These are phyloP conservation scores for Spisula subtruncata DNA, from an alignment of 2,888 invertebrate genomes.

Conservation along the genomic window DNA sequence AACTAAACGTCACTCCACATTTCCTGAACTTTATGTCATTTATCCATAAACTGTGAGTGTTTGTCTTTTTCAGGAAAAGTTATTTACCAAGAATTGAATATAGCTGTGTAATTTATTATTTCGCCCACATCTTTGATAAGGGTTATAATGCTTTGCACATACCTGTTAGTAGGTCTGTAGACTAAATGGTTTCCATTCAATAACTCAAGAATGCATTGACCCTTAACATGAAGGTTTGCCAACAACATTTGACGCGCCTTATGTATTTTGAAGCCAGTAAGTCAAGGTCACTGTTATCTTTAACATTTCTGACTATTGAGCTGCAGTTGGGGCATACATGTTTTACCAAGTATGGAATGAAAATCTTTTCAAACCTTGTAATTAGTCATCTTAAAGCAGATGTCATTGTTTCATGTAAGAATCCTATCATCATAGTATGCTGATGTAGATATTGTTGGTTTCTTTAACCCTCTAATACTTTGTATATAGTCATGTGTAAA, in stretches of 20 bases:
- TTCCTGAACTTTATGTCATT: not conserved
- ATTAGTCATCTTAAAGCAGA: not conserved
- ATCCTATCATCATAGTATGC: not conserved
- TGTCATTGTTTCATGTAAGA: not conserved
- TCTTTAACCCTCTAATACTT: not conserved
- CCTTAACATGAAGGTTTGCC: no score
- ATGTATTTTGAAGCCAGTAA: no score
- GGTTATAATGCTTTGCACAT: no score
- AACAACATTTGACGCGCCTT: no score
- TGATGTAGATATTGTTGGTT: not conserved
- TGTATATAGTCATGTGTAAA: slow-evolving; percentile 7
- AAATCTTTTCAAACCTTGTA: not conserved
- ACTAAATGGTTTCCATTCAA: no score
- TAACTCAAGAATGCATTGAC: no score
- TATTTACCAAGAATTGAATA: not conserved
- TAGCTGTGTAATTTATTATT: not conserved
- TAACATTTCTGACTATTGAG: no score
- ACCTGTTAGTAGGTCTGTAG: no score
- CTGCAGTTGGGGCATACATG: no score
- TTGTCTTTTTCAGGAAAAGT: not conserved
- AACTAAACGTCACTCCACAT: no score
- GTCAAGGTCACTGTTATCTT: no score
- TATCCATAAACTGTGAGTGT: not conserved
- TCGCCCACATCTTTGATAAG: no score
- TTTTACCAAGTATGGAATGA: not conserved